Evolutionary conservation across 2,797 vertebrate genomes (phyloP), one percentile per base, ranked within the genome.

Genomic region (Intellagama lesueurii): DNA sequence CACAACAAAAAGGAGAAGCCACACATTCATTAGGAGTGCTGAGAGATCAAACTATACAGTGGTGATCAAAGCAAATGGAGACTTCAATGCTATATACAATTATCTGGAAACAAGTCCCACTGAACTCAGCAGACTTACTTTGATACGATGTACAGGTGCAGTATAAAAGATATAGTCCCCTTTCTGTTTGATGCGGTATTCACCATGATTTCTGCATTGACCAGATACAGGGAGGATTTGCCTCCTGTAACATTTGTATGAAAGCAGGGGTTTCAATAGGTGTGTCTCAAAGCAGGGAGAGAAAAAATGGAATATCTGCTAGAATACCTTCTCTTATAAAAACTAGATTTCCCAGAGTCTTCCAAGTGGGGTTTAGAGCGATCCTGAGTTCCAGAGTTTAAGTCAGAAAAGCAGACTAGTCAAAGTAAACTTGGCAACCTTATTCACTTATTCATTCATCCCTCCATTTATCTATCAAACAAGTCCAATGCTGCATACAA

Each of bases 21-120:
- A 70, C 35, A 6, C 64, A 87, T 24, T 83, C 28, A 89, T 85
- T 35, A 93, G 44, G 4, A 87, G 44, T 35, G 68, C 24, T 68
- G 5, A 92, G 83, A 60, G 26, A 30, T n/a, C 30, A 6, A 81
- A 70, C 1, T 14, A 49, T 47, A 49, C 9, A 64, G 22, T 66
- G n/a, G 16, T 69, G 24, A 26, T 66, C 30, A 68, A 84, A 89
- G 44, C 16, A 35, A 86, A 81, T 17, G 47, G 11, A 78, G 40
- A 40, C 26, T 77, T 17, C 60, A 66, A 7, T 83, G 64, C 84
- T 77, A 35, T 40, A 35, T 9, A 66, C 17, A 76, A 16, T 64
- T 86, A 64, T 7, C 28, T 80, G 30, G 49, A 80, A 80, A 17
- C 30, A 30, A 78, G 24, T 76, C 73, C 73, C 35, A 24, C 0